phyloP scores from a whole-genome alignment of 2,888 invertebrate genomes.

The Pecten maximus region DNA sequence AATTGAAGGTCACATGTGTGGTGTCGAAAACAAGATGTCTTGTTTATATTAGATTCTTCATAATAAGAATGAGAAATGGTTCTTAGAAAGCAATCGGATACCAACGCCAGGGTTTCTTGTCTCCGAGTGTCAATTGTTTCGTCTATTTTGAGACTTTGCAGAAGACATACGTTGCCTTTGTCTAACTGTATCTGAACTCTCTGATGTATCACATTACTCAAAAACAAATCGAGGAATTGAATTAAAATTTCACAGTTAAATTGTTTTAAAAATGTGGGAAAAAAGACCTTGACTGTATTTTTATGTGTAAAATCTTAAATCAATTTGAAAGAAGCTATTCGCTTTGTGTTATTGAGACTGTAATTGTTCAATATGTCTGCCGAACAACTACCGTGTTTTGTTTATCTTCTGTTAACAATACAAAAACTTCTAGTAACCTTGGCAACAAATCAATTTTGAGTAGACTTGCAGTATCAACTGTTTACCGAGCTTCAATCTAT shows the following conservation, averaged over 20 bases:
- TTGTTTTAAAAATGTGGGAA: background rate
- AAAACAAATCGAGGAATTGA: background rate
- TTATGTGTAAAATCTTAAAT: constrained; percentile 7
- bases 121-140: background rate
- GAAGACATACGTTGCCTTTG: background rate
- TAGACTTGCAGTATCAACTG: background rate
- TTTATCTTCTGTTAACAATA: background rate
- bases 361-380: background rate
- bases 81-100: background rate
- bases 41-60: background rate
- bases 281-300: background rate
- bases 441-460: background rate
- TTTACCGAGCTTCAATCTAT: background rate
- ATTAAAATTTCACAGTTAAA: background rate
- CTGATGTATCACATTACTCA: background rate
- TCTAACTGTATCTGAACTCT: background rate
- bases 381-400: background rate
- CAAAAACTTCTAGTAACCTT: background rate
- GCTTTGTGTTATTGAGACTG: background rate
- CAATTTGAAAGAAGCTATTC: constrained; percentile 10
- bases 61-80: background rate
- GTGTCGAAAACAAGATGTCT: background rate
- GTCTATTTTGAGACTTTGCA: background rate
- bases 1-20: background rate
- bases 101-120: background rate